phyloP scores from a whole-genome alignment of 2,888 invertebrate species.

The Amphimallon solstitiale region DNA sequence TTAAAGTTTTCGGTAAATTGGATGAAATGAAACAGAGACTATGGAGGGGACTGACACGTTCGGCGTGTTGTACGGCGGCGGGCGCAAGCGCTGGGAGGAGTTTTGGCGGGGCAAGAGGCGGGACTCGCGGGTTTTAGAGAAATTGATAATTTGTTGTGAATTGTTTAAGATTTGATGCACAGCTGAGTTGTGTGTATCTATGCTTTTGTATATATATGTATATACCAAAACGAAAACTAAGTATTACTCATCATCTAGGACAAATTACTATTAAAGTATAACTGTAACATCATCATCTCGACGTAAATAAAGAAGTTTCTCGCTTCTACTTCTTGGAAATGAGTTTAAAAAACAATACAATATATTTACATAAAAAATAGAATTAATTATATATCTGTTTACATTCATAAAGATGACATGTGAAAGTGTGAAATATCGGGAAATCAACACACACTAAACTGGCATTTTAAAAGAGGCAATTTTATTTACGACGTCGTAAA shows the following conservation, averaged over 20 bases:
- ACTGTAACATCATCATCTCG: not conserved
- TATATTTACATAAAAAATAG: not conserved
- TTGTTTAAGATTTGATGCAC: conserved; percentile 64
- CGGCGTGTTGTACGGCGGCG: conserved; percentile 52
- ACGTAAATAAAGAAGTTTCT: too few species aligned
- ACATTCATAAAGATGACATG: conserved; percentile 10
- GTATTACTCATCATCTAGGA: not conserved
- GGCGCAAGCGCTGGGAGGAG: conserved; percentile 63
- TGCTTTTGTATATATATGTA: not conserved
- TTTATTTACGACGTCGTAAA: conserved; percentile 46
- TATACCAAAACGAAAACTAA: conserved; percentile 3
- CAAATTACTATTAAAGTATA: not conserved
- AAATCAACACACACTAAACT: conserved; percentile 27
- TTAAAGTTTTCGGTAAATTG: not conserved
- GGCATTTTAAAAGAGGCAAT: conserved; percentile 22
- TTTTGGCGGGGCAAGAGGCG: conserved; percentile 58
- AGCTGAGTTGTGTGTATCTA: conserved; percentile 48
- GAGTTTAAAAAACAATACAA: not conserved
- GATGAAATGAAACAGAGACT: conserved; percentile 43
- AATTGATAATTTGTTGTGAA: conserved; percentile 65
- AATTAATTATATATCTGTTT: conserved; percentile 2
- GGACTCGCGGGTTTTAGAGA: conserved; percentile 55
- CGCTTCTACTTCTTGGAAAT: not conserved
- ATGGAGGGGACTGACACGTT: conserved; percentile 56
- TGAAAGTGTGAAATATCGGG: conserved; percentile 24